Base-by-base conservation (phyloP, 2,113 vertebrate species). In the Dolichotis patagonum region DNA sequence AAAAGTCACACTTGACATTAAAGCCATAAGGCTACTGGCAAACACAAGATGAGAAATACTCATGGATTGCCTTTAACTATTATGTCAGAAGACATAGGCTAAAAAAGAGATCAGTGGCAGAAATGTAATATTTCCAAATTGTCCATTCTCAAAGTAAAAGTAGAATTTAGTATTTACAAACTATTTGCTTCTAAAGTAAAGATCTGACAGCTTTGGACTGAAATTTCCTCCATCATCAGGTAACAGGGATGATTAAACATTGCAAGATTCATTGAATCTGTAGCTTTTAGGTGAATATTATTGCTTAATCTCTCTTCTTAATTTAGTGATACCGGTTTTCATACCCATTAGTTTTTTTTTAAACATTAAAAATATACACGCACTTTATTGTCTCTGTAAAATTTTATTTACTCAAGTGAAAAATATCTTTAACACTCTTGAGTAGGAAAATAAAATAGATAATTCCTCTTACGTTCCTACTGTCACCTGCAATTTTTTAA, bases 301-400 rank as follows among this genome's bases (percentile, higher is more conserved):
- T 81, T 96, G 7, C 90, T 84, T 91, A 28, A 73, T 87, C 12
- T 91, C 41, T 77, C 38, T 96, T 22, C n/a, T 87, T 90, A 83
- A 75, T 75, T 81, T 80, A 86, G 28, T 89, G 4, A 26, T 80
- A 69, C 24, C 81, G 28, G 13, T 94, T 93, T 87, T 49, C 30
- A n/a, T 56, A 75, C n/a, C 73, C 20, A 75, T 56, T 49, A 63
- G 32, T n/a, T n/a, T 86, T 89, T 90, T 20, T 89, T 88, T 73
- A 93, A 86, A 71, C 3, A 65, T 88, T 85, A 60, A 85, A 88
- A 38, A 60, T 46, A 13, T 83, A 43, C 77, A 26, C 8, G 16
- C 63, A 38, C 7, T 80, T 84, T 75, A 13, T 94, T 58, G 65
- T 63, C 56, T 93, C 30, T 95, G 1, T 75, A 38, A 71, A 88